Evolutionary conservation across 2,888 invertebrate species (phyloP), one percentile per base, ranked within the genome.

Genomic region (Isotomurus palustris): DNA sequence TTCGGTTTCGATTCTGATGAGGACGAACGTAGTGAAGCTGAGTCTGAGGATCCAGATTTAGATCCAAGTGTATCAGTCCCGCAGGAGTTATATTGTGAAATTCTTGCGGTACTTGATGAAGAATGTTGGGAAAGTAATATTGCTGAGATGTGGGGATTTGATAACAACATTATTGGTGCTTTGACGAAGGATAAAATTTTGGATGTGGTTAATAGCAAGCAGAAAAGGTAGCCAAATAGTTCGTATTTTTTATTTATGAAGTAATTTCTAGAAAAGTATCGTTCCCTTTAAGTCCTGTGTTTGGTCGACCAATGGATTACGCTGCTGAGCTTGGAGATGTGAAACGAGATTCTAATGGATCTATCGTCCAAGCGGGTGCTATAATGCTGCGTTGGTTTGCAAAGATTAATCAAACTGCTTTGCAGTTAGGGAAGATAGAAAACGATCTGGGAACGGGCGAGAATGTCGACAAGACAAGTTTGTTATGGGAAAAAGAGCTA

Each of bases 381-480:
- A 71, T 87, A 1, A 76, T 83, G 64, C 78, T 83, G 29, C 77
- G 80, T 48, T 86, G 85, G 83, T 81, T 81, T 71, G 62, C 58
- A 8, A 58, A 50, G 40, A 58, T 70, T 0, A 84, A 87, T 75
- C 86, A 86, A 78, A 80, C 84, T 1, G 77, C 79, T 53, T 80
- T 85, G 19, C 80, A 85, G 73, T 79, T 82, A 74, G 79, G 83
- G 72, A 81, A 83, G 75, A 79, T 81, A 49, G 86, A 86, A 56
- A 87, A 86, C 74, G 77, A 82, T 69, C 83, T 85, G 17, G 87
- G 87, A 49, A 87, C 87, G 35, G 84, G 85, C 71, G 85, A 86
- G 71, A 85, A 84, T 84, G 86, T 85, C 2, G 68, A 67, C 25
- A 51, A 54, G n/a, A 49, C 27, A 6, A 66, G 64, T 44, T 59